Evolutionary conservation across 2,888 invertebrate species (phyloP).

Genomic region (Acleris emargana): DNA sequence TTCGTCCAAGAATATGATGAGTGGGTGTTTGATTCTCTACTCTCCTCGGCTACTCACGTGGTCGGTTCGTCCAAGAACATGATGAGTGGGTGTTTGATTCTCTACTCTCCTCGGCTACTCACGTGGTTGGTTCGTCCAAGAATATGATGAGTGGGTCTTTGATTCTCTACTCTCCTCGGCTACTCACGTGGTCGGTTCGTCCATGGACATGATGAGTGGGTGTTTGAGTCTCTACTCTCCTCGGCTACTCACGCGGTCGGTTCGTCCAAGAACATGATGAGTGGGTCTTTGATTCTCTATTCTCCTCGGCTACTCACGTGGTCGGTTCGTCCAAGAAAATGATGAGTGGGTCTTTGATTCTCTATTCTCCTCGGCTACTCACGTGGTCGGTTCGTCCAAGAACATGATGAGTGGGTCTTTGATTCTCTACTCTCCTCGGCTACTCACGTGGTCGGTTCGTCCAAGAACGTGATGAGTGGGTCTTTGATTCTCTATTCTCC

Average conservation of each 20-base stretch:
- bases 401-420: constrained; percentile 98
- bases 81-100: no score
- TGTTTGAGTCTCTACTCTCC: neutral
- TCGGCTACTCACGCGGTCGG: constrained; percentile 90
- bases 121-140: constrained; percentile 97
- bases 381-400: constrained; percentile 97
- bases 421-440: constrained; percentile 67
- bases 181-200: constrained; percentile 91
- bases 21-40: constrained; percentile 92
- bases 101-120: constrained; percentile 51
- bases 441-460: constrained; percentile 91
- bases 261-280: constrained; percentile 97
- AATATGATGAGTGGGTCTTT: constrained; percentile 98
- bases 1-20: constrained; percentile 97
- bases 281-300: constrained; percentile 92
- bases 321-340: constrained; percentile 86
- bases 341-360: no score
- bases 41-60: constrained; percentile 84
- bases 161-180: constrained; percentile 67
- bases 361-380: constrained; percentile 51
- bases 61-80: constrained; percentile 86
- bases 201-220: no score
- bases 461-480: no score
- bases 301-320: constrained; percentile 84
- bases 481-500: neutral